Percentiles rank a stretch among this genome's conserved stretches.
Conservation (phyloP, 2,797 vertebrate species). For the Centroberyx gerrardi region DNA sequence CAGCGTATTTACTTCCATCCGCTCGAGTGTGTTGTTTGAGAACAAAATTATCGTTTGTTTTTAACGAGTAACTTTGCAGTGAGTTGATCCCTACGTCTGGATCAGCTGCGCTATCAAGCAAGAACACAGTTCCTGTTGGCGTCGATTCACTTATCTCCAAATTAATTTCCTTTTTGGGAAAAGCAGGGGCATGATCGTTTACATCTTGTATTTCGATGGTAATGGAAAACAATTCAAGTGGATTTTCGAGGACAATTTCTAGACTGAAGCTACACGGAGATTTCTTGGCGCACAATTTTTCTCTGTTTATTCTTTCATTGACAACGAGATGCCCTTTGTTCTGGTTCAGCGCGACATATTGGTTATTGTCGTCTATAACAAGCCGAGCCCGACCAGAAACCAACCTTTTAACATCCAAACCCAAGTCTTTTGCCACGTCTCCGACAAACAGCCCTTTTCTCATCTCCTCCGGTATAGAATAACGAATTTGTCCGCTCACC, state of each 20-base stretch:
- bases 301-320: conserved; percentile 84
- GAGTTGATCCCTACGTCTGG: conserved; percentile 80
- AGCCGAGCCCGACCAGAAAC: conserved; percentile 84
- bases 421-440: conserved; percentile 89
- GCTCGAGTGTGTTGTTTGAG: conserved; percentile 68
- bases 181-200: conserved; percentile 82
- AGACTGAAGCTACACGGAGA: conserved; percentile 78
- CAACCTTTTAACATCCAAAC: conserved; percentile 86
- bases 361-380: conserved; percentile 81
- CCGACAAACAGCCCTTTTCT: conserved; percentile 87
- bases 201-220: conserved; percentile 80
- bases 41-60: conserved; percentile 73
- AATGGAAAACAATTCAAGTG: conserved; percentile 77
- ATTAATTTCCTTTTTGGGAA: conserved; percentile 73
- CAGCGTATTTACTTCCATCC: conserved; percentile 76
- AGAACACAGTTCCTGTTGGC: conserved; percentile 71
- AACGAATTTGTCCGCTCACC: conserved; percentile 84
- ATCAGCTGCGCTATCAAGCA: conserved; percentile 80
- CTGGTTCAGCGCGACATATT: conserved; percentile 87
- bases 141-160: conserved; percentile 79
- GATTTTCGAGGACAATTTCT: conserved; percentile 81
- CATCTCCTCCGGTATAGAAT: conserved; percentile 91
- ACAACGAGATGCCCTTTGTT: conserved; percentile 88
- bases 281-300: conserved; percentile 82
- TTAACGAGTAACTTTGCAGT: conserved; percentile 80